These are phyloP conservation scores for Frankliniella fusca DNA, from an alignment of 2,888 invertebrate species.

Conservation along the genomic window DNA sequence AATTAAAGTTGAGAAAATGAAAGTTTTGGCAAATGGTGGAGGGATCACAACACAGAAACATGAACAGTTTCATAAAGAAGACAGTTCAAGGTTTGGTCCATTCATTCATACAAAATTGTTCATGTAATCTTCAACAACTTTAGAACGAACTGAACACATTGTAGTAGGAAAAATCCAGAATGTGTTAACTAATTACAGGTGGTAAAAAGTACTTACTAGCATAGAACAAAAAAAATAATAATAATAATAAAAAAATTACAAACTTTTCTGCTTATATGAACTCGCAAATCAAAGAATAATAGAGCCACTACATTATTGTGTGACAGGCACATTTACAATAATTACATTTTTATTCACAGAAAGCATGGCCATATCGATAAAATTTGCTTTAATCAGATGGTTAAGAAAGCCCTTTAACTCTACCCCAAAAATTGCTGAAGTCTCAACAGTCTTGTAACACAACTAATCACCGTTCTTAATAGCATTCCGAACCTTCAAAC, in stretches of 20 bases:
- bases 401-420: background rate
- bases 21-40: background rate
- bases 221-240: background rate
- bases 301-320: background rate
- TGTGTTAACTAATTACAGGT: background rate
- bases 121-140: background rate
- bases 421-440: background rate
- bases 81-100: background rate
- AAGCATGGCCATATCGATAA: background rate
- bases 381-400: background rate
- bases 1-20: no score
- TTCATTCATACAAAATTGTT: constrained; percentile 1
- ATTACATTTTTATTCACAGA: constrained; percentile 2
- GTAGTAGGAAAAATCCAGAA: background rate
- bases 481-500: background rate
- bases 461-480: background rate
- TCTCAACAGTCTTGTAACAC: background rate
- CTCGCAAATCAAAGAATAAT: background rate
- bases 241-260: background rate
- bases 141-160: constrained; percentile 17
- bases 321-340: background rate
- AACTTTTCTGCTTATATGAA: background rate
- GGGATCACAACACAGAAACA: background rate
- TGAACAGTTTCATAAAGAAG: background rate
- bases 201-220: background rate